Conservation (phyloP, 2,797 vertebrate genomes). For the Podarcis lilfordi region DNA sequence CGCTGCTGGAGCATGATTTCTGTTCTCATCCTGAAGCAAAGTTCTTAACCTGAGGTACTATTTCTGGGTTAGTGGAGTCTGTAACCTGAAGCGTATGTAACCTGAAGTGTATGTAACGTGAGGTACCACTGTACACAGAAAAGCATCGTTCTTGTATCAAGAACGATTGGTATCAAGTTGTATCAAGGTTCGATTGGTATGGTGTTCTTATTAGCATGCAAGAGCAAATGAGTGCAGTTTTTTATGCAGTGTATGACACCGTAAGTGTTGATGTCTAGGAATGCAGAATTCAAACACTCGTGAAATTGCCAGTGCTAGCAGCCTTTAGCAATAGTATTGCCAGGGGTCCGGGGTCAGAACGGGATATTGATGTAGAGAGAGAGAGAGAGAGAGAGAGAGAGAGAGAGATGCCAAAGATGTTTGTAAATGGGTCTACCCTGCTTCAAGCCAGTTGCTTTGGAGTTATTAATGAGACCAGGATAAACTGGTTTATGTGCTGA, state of each 20-base stretch:
- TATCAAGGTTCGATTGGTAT: neutral
- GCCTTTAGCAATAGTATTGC: neutral
- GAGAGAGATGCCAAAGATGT: neutral
- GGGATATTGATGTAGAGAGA: neutral
- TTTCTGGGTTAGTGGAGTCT: too few relatives aligned
- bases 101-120: too few relatives aligned
- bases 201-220: too few relatives aligned
- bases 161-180: too few relatives aligned
- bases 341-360: neutral
- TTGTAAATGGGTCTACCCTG: neutral
- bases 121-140: too few relatives aligned
- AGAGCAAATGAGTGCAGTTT: neutral
- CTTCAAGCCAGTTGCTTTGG: neutral
- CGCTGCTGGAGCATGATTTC: too few relatives aligned
- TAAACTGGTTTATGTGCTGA: neutral
- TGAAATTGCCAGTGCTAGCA: neutral
- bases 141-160: too few relatives aligned
- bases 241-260: neutral
- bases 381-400: too few relatives aligned
- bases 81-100: too few relatives aligned
- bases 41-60: too few relatives aligned
- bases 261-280: rapidly evolving
- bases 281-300: neutral
- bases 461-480: neutral
- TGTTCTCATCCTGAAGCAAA: too few relatives aligned